Base-by-base conservation (phyloP, 2,113 vertebrate species). In the Mustela nigripes region DNA sequence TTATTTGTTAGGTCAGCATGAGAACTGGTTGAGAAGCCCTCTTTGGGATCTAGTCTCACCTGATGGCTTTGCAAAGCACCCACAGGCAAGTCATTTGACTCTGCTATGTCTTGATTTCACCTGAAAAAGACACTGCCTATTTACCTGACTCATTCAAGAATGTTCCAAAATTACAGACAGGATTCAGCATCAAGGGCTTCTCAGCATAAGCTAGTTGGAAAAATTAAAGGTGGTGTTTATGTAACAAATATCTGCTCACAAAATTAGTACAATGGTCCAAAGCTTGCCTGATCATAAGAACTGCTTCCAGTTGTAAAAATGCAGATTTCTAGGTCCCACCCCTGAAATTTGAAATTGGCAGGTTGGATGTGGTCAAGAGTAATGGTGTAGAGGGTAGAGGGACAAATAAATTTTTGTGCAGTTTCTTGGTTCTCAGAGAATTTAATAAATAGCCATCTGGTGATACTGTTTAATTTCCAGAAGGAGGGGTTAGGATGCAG, bases 81-180 rank as follows among this genome's bases (percentile, higher is more conserved):
- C 45, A 53, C 2, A 45, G 4, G n/a, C 11, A 85, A 78, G n/a
- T 60, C 45, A 58, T 31, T 53, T 26, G 18, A 78, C 45, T 93
- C 48, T 42, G 12, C 7, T 53, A 8, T 65, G 33, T 67, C 91
- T 91, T 65, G 63, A 76, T 81, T 89, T 93, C 58, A 65, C 9
- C 48, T 85, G 39, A 88, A 94, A 96, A 94, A 85, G 21, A 86
- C 31, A 36, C 26, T 21, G 53, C 24, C 33, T 78, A n/a, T 88
- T 79, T 74, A 67, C 16, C 26, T 74, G 48, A 80, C 10, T 82
- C 7, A 26, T 42, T 71, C 21, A 73, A 87, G 58, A 86, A 48
- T 24, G 19, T 82, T 67, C 33, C 63, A 53, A 42, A 60, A 58
- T 36, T 45, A 81, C 16, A 89, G 33, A 85, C 1, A 39, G 19